Evolutionary conservation across 1,140 invertebrate species (phyloP).

Genomic region (Diorhabda elongata): DNA sequence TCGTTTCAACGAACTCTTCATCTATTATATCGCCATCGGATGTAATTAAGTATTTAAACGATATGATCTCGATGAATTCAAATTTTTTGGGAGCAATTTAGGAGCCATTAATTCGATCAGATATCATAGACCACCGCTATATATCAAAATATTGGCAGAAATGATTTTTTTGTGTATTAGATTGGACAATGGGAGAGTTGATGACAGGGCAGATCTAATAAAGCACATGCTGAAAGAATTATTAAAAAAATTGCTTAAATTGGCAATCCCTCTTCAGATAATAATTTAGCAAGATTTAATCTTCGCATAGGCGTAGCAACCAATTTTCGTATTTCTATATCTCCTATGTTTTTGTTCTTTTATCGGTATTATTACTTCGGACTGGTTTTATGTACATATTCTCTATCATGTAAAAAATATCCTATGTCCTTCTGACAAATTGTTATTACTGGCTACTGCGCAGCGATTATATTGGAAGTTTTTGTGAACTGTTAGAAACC

Average conservation of each 20-base stretch:
- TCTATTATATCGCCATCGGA: slow-evolving; percentile 22
- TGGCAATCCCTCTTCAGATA: slow-evolving; percentile 1
- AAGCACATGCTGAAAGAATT: not conserved
- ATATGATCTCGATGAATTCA: slow-evolving; percentile 22
- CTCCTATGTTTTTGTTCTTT: too few relatives aligned
- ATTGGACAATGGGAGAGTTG: not conserved
- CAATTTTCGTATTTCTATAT: too few relatives aligned
- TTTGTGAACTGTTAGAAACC: too few relatives aligned
- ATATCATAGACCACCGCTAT: slow-evolving; percentile 19
- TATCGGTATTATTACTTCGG: too few relatives aligned
- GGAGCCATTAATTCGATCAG: slow-evolving; percentile 15
- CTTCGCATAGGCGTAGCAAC: not conserved
- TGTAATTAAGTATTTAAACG: slow-evolving; percentile 25
- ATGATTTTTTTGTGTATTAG: not conserved
- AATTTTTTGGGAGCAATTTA: slow-evolving; percentile 19
- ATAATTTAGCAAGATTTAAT: slow-evolving; percentile 5
- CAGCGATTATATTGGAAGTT: too few relatives aligned
- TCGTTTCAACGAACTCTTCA: slow-evolving; percentile 17
- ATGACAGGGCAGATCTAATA: not conserved
- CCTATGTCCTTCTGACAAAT: too few relatives aligned
- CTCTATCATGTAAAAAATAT: too few relatives aligned
- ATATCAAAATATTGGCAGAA: slow-evolving; percentile 3
- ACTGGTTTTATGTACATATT: too few relatives aligned
- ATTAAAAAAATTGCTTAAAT: not conserved
- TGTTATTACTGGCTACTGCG: too few relatives aligned